Base-by-base conservation (phyloP, 2,888 invertebrate species). In the Brenthis hecate region DNA sequence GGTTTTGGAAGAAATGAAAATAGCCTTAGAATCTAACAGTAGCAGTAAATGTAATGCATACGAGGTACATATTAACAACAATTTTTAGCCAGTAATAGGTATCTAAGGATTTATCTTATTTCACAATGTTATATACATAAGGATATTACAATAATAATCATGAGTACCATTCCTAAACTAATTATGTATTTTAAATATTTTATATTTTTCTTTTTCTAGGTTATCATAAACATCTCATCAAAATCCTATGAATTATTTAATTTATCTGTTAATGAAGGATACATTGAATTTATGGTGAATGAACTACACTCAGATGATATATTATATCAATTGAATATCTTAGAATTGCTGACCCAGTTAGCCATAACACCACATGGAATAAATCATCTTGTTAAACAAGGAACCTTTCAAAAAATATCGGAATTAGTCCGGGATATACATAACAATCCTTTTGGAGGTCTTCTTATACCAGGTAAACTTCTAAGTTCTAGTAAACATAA, bases 321-420 rank as follows among this genome's bases (percentile, higher is more conserved):
- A 54, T 87, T 98, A 60, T 89, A 97, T 55, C 96, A 96, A 84
- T 89, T 98, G 70, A 98, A 97, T 82, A 94, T 96, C 64, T 85
- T 98, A 63, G 97, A 98, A 85, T 87, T 97, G 55, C 82, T 98
- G 51, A 95, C 96, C 0, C 94, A 95, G 58, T 86, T 98, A 56
- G 96, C 96, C 0, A 82, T 94, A 23, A 94, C 94, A 64, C 94
- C 95, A 64, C 95, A 97, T 80, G 98, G 98, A 0, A 94, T 97
- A 6, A 87, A 92, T 55, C 97, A 95, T 81, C 90, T 98, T 72
- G 95, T 97, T 68, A 89, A 94, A 56, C 94, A 94, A 71, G 95
- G 95, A 13, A 93, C 96, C 2, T 89, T 97, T 47, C 87, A 93
- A 53, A 94, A 93, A 72, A 90, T 98, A 63, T 94, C 95, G 56